Percentiles rank a stretch among this genome's conserved stretches.
Conservation (phyloP, 1,140 invertebrate species). For the Dryas iulia region DNA sequence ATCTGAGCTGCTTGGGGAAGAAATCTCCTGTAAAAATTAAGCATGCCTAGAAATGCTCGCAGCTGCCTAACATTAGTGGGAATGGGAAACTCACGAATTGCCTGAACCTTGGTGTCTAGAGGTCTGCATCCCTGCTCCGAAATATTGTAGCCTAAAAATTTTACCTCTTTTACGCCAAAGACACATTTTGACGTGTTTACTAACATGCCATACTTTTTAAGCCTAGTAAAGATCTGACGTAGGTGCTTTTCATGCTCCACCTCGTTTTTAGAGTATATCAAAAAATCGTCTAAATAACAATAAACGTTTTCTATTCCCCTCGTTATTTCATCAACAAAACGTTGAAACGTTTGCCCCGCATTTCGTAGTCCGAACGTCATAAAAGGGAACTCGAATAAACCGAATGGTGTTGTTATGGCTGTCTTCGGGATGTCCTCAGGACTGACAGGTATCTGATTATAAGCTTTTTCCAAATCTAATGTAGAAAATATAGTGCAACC, state of each 20-base stretch:
- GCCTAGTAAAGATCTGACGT: neutral
- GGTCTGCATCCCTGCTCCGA: slow-evolving; percentile 2
- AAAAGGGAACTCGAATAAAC: slow-evolving; percentile 59
- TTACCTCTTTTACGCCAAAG: slow-evolving; percentile 4
- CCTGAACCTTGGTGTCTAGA: slow-evolving; percentile 7
- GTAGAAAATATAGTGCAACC: slow-evolving; percentile 56
- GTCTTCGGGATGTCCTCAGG: slow-evolving; percentile 54
- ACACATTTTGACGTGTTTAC: slow-evolving; percentile 4
- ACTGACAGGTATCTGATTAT: slow-evolving; percentile 67
- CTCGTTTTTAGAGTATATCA: slow-evolving; percentile 58
- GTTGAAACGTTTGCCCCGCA: slow-evolving; percentile 70
- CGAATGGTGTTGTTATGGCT: slow-evolving; percentile 37
- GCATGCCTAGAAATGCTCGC: neutral
- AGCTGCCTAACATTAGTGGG: neutral
- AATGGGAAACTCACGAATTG: neutral
- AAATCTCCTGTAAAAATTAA: slow-evolving; percentile 6
- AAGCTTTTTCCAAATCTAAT: slow-evolving; percentile 76
- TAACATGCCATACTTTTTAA: slow-evolving; percentile 6
- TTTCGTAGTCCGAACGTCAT: slow-evolving; percentile 67
- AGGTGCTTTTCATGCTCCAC: slow-evolving; percentile 2
- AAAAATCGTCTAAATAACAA: slow-evolving; percentile 81
- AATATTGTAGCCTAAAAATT: slow-evolving; percentile 6
- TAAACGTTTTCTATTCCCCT: slow-evolving; percentile 50
- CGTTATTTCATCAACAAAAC: slow-evolving; percentile 70
- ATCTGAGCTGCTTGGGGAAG: slow-evolving; percentile 6